Base-by-base conservation (phyloP, 2,888 invertebrate genomes). In the Petrolisthes manimaculis region DNA sequence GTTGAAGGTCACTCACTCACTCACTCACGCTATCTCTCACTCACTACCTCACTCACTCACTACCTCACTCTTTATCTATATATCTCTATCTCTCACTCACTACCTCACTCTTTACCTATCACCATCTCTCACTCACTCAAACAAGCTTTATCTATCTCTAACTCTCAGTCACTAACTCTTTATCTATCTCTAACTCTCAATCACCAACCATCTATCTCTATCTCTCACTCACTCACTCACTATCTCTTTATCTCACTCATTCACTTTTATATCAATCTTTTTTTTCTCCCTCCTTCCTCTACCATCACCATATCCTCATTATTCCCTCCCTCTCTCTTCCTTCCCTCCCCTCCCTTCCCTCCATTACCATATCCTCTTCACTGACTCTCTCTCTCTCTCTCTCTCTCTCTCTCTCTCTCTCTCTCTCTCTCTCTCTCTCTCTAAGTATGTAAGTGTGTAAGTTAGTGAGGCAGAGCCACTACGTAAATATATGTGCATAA, bases 181-280 rank as follows among this genome's bases (percentile, higher is more conserved):
- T 37, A 37, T 37, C 37, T 37, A 37, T 12, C 21, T 75, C 75
- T 21, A 24, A 21, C 21, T 21, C 75, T 75, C 24, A 9, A 12
- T 37, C 37, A 37, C 51, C 21, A 37, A 24, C 51, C 75, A 5
- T 51, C 21, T 51, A 37, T 51, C 67, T 75, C 21, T 75, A 14
- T 75, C 75, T 75, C 21, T 75, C 75, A 24, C 75, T 75, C 75
- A 37, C 77, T 77, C 77, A 51, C 77, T 24, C 77, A 53, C 77
- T 74, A n/a, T 74, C n/a, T 74, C 74, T 67, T 18, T 24, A 18
- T 51, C 51, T 51, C 55, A n/a, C 21, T 21, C 21, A 53, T 54
- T 55, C 55, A 53, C 55, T 55, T 77, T 77, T 53, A n/a, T 54
- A 77, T 77, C 51, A n/a, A 53, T 14, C 54, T 51, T 77, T 51